Conservation (phyloP, 2,113 vertebrate genomes). For the Panurus biarmicus region DNA sequence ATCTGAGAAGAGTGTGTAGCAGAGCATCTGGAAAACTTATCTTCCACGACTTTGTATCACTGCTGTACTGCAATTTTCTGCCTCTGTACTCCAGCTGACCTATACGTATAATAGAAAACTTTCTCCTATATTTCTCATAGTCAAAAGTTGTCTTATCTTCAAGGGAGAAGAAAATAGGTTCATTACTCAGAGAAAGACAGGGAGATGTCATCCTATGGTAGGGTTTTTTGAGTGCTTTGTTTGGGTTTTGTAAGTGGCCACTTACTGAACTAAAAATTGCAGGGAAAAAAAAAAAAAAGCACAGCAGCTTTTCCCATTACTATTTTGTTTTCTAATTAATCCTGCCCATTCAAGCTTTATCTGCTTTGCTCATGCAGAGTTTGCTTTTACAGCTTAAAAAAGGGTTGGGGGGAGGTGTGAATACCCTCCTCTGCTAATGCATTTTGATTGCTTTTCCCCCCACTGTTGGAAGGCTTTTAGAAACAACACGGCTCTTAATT, state of each 20-base stretch:
- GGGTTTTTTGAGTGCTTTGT: not conserved
- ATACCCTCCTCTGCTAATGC: not conserved
- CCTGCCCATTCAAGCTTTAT: slow-evolving; percentile 20
- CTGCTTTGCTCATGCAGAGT: not conserved
- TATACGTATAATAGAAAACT: slow-evolving; percentile 40
- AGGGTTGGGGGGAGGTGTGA: not conserved
- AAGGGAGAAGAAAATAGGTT: slow-evolving; percentile 48
- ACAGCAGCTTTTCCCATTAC: not conserved
- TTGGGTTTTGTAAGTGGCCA: slow-evolving; percentile 1
- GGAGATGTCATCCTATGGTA: not conserved
- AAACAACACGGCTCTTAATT: not conserved
- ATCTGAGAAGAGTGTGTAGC: not conserved
- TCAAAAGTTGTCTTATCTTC: slow-evolving; percentile 57
- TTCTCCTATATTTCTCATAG: slow-evolving; percentile 49
- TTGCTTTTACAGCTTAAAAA: not conserved
- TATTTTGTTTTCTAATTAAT: slow-evolving; percentile 53
- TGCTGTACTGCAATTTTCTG: slow-evolving; percentile 19
- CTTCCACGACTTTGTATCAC: not conserved
- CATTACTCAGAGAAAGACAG: slow-evolving; percentile 49
- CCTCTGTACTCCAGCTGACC: slow-evolving; percentile 34
- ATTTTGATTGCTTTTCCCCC: not conserved
- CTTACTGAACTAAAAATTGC: slow-evolving; percentile 1
- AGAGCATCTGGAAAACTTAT: not conserved
- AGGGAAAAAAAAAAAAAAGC: rapidly evolving
- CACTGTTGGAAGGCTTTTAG: slow-evolving; percentile 9